A percentile compares a stretch with the other conserved stretches of the same genome.
Conservation (phyloP, 2,113 vertebrate species). For the Cryptotis parvus region DNA sequence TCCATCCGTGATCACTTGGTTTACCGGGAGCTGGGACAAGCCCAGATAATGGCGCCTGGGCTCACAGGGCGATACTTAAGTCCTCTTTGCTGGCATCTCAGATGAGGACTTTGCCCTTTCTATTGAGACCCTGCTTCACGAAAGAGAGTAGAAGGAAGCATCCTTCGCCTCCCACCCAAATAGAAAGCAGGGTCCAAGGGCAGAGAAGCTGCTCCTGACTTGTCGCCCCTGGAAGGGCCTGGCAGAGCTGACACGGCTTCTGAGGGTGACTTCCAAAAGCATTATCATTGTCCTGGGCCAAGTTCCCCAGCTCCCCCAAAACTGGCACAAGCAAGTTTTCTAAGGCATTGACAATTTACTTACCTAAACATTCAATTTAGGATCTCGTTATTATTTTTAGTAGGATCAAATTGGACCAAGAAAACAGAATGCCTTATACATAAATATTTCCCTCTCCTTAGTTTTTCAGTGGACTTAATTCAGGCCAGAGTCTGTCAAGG, state of each 20-base stretch:
- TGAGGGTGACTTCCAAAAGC: neutral
- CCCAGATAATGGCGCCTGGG: accelerated
- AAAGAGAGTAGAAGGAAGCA: neutral
- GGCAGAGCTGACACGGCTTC: neutral
- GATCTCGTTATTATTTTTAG: conserved; percentile 13
- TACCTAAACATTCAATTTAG: neutral
- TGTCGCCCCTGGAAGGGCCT: neutral
- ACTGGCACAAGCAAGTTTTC: neutral
- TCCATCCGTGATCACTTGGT: accelerated
- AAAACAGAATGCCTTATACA: neutral
- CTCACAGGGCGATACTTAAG: too few species aligned
- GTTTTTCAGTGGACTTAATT: neutral
- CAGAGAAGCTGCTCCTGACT: neutral
- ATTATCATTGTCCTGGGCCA: neutral
- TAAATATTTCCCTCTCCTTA: neutral
- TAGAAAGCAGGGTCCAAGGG: neutral
- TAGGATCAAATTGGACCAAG: neutral
- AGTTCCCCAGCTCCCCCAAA: neutral
- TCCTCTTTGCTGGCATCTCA: neutral
- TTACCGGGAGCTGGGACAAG: neutral
- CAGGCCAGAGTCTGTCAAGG: neutral
- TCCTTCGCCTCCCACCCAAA: neutral
- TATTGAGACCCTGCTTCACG: neutral
- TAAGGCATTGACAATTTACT: neutral
- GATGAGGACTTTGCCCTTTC: neutral